These are phyloP conservation scores for Paraescarpia echinospica DNA, from an alignment of 1,140 invertebrate species.

Conservation along the genomic window DNA sequence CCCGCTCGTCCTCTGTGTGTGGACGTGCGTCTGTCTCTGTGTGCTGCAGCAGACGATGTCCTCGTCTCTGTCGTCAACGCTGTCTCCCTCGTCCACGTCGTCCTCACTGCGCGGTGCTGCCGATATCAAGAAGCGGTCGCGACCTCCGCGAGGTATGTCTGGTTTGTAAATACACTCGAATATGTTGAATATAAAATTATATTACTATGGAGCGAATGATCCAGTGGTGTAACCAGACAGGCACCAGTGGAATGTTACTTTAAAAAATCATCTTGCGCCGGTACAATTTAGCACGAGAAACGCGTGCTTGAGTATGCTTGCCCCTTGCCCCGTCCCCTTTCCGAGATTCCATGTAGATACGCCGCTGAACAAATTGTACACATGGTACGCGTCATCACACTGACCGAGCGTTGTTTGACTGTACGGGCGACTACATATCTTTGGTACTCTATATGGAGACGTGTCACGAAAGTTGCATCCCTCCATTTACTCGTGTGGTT, in stretches of 20 bases:
- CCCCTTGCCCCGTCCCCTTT: too few relatives aligned
- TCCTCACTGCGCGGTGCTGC: not conserved
- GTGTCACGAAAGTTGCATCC: not conserved
- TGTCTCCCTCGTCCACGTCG: slow-evolving; percentile 15
- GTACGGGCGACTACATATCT: not conserved
- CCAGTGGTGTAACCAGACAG: too few relatives aligned
- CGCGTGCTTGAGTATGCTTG: too few relatives aligned
- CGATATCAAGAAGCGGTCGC: not conserved
- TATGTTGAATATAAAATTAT: too few relatives aligned
- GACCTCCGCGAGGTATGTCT: not conserved
- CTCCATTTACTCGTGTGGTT: not conserved
- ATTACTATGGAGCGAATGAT: not conserved
- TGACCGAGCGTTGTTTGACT: not conserved
- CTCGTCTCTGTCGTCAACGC: not conserved
- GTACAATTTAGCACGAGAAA: too few relatives aligned
- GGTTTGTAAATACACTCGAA: too few relatives aligned
- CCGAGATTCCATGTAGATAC: too few relatives aligned
- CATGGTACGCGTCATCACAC: not conserved
- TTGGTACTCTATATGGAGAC: not conserved
- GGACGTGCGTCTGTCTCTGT: slow-evolving; percentile 15
- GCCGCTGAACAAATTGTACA: not conserved
- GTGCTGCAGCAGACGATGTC: slow-evolving; percentile 8
- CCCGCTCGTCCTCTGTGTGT: not conserved
- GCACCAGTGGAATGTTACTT: too few relatives aligned
- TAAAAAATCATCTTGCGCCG: too few relatives aligned